A percentile compares a stretch with the other conserved stretches of the same genome.
Evolutionary conservation across 2,113 vertebrate species (phyloP).

Genomic region (Sialia sialis): DNA sequence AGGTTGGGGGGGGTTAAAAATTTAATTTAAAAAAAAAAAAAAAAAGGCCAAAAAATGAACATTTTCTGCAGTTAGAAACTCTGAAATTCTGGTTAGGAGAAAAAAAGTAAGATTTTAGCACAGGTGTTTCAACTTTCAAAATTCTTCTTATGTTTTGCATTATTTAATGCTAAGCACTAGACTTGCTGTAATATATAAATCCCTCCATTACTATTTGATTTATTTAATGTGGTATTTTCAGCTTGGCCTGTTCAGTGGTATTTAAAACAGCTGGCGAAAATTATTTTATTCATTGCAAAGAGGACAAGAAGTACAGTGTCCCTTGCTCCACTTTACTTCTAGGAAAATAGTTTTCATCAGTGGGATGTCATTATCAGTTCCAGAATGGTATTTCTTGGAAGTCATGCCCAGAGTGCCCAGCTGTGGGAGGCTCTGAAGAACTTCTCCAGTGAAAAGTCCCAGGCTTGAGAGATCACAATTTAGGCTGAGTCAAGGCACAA

Average conservation of each 20-base stretch:
- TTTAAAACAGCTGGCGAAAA: not conserved
- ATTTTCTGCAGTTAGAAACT: not conserved
- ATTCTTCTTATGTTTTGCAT: not conserved
- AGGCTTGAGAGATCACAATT: not conserved
- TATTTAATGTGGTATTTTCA: not conserved
- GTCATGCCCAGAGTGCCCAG: not conserved
- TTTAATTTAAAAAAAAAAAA: not conserved
- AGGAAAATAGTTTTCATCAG: not conserved
- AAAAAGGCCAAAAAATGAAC: accelerated
- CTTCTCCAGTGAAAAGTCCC: not conserved
- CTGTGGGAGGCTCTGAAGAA: not conserved
- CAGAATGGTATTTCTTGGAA: not conserved
- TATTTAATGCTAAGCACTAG: not conserved
- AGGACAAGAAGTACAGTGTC: not conserved
- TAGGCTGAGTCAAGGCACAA: not conserved
- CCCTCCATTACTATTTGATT: not conserved
- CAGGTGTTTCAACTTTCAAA: not conserved
- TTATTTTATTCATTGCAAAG: not conserved
- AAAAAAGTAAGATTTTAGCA: not conserved
- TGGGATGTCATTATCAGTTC: not conserved
- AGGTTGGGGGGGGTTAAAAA: not conserved
- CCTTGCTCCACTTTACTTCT: not conserved
- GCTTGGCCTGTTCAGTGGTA: not conserved
- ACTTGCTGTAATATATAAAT: not conserved
- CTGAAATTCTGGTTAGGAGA: not conserved